Percentiles rank a stretch among this genome's conserved stretches.
Evolutionary conservation across 2,113 vertebrate species (phyloP).

Genomic region (Lipotes vexillifer): DNA sequence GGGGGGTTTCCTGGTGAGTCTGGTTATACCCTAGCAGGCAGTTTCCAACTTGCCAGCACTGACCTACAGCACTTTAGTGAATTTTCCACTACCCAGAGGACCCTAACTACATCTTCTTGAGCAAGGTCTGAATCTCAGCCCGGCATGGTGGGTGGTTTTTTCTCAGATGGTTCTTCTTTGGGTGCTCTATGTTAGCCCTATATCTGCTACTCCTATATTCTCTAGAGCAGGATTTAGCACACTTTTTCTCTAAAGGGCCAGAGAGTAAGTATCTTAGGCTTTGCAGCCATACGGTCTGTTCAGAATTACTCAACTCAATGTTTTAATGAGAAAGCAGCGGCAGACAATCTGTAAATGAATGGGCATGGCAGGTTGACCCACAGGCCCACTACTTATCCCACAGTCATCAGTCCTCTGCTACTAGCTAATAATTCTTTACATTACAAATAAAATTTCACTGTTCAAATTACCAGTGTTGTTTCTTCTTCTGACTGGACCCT

Average conservation of each 20-base stretch:
- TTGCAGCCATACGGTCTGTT: background rate
- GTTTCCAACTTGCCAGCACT: background rate
- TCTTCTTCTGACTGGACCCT: background rate
- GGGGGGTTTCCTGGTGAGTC: background rate
- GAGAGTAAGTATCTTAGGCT: background rate
- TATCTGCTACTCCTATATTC: background rate
- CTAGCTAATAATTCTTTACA: background rate
- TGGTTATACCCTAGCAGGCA: no score
- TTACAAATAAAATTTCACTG: background rate
- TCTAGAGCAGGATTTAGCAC: background rate
- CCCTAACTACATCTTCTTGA: no score
- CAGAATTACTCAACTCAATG: background rate
- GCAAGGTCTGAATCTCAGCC: background rate
- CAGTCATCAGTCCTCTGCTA: background rate
- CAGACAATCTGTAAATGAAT: background rate
- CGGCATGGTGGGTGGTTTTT: background rate
- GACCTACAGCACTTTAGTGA: background rate
- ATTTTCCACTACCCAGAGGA: background rate
- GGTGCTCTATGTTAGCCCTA: background rate
- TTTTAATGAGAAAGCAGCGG: background rate
- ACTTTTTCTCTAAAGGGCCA: background rate
- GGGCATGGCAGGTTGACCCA: fast-evolving
- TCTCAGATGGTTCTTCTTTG: background rate
- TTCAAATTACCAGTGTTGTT: background rate
- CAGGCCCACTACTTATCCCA: background rate